Percentiles rank a stretch among this genome's conserved stretches.
Evolutionary conservation across 2,888 invertebrate species (phyloP).

Genomic region (Drosophila multiciliata): DNA sequence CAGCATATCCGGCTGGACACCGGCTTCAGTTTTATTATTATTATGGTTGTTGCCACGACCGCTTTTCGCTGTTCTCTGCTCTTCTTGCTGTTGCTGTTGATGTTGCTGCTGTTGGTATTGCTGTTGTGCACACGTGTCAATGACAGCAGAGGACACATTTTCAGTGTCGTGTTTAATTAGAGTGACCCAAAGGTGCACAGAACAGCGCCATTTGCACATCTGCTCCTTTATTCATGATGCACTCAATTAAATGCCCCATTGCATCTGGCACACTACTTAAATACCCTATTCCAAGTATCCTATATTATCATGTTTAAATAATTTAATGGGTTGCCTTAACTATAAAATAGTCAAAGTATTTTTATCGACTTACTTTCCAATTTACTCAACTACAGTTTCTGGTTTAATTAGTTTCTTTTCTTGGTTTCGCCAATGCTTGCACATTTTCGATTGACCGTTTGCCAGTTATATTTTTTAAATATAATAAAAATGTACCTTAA

Average conservation of each 20-base stretch:
- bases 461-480: no score
- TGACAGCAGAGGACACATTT: slow-evolving; percentile 76
- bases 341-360: background rate
- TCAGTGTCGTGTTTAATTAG: slow-evolving; percentile 79
- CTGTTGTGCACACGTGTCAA: slow-evolving; percentile 70
- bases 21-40: slow-evolving; percentile 57
- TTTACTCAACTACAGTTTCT: background rate
- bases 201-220: slow-evolving; percentile 33
- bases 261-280: background rate
- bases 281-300: background rate
- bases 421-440: background rate
- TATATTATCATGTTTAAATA: background rate
- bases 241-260: background rate
- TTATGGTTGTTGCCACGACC: slow-evolving; percentile 39
- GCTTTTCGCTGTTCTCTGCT: slow-evolving; percentile 38
- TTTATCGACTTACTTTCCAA: background rate
- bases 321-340: background rate
- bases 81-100: slow-evolving; percentile 10
- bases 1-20: slow-evolving; percentile 72
- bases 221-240: slow-evolving; percentile 40
- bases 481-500: no score
- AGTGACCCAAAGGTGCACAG: slow-evolving; percentile 68
- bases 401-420: background rate
- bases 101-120: slow-evolving; percentile 37
- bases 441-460: no score